A percentile compares a stretch with the other conserved stretches of the same genome.
Evolutionary conservation across 2,797 vertebrate species (phyloP).

Genomic region (Sebastes diaconus): DNA sequence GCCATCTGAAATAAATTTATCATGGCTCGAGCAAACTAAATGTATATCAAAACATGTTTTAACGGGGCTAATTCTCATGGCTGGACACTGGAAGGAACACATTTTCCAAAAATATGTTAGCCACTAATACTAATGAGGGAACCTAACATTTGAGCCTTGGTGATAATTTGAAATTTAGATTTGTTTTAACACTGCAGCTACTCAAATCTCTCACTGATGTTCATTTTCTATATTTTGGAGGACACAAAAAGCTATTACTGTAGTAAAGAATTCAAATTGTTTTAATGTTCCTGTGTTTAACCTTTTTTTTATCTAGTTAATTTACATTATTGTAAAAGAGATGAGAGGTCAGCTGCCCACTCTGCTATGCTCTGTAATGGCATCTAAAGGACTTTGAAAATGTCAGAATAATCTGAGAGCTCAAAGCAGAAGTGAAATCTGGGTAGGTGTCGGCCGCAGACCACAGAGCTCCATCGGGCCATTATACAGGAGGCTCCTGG

Average conservation of each 20-base stretch:
- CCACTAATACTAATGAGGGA: slow-evolving; percentile 27
- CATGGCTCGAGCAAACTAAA: slow-evolving; percentile 70
- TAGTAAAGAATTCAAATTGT: background rate
- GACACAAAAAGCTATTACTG: background rate
- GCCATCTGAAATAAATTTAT: slow-evolving; percentile 78
- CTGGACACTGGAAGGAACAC: slow-evolving; percentile 33
- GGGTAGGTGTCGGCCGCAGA: slow-evolving; percentile 49
- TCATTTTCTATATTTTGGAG: slow-evolving; percentile 14
- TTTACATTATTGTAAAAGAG: slow-evolving; percentile 9
- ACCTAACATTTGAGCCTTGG: slow-evolving; percentile 25
- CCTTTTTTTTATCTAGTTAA: slow-evolving; percentile 3
- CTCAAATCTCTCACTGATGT: slow-evolving; percentile 14
- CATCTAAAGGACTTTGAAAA: slow-evolving; percentile 6
- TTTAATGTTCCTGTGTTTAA: background rate
- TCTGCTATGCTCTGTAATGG: background rate
- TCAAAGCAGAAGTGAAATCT: slow-evolving; percentile 41
- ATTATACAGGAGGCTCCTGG: slow-evolving; percentile 61
- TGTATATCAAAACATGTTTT: slow-evolving; percentile 71
- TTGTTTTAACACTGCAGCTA: slow-evolving; percentile 12
- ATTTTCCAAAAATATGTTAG: slow-evolving; percentile 34
- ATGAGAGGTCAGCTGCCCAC: slow-evolving; percentile 17
- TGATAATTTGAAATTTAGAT: slow-evolving; percentile 33
- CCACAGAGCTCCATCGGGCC: slow-evolving; percentile 35
- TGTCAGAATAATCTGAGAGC: slow-evolving; percentile 25
- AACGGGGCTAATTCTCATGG: slow-evolving; percentile 40